phyloP scores from a whole-genome alignment of 2,113 vertebrate genomes.

The Cyprinus carpio region DNA sequence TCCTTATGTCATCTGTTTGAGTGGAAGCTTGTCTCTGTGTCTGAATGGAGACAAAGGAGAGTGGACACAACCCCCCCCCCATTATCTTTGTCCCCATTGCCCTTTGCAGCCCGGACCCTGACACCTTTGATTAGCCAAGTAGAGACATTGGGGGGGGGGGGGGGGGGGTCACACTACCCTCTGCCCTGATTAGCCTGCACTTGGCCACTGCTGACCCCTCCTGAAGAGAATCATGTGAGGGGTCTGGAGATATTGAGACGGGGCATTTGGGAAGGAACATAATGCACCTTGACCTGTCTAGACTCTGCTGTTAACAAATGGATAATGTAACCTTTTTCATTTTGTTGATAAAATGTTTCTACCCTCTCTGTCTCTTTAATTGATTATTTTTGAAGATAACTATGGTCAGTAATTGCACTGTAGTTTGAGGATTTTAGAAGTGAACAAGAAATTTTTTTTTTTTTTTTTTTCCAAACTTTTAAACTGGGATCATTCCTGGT shows the following conservation, averaged over 20 bases:
- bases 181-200: conserved; percentile 80
- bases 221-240: conserved; percentile 83
- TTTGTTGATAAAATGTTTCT: conserved; percentile 69
- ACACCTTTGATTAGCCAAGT: conserved; percentile 93
- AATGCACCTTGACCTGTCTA: conserved; percentile 91
- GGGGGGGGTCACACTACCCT: conserved; percentile 64
- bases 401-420: not conserved
- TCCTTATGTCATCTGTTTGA: conserved; percentile 91
- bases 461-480: not conserved
- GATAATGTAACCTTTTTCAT: conserved; percentile 84
- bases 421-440: not conserved
- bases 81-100: conserved; percentile 68
- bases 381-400: not conserved
- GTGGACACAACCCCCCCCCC: conserved; percentile 79
- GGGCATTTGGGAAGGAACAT: conserved; percentile 58
- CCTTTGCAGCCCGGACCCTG: conserved; percentile 51
- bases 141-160: conserved; percentile 76
- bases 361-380: conserved; percentile 13
- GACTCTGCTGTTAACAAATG: conserved; percentile 85
- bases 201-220: conserved; percentile 93
- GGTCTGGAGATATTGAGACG: conserved; percentile 65
- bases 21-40: conserved; percentile 90
- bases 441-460: not conserved
- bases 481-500: not conserved
- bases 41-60: conserved; percentile 95